Percentiles rank a stretch among this genome's conserved stretches.
phyloP scores from a whole-genome alignment of 2,888 invertebrate genomes.

The Lamellibrachia satsuma region DNA sequence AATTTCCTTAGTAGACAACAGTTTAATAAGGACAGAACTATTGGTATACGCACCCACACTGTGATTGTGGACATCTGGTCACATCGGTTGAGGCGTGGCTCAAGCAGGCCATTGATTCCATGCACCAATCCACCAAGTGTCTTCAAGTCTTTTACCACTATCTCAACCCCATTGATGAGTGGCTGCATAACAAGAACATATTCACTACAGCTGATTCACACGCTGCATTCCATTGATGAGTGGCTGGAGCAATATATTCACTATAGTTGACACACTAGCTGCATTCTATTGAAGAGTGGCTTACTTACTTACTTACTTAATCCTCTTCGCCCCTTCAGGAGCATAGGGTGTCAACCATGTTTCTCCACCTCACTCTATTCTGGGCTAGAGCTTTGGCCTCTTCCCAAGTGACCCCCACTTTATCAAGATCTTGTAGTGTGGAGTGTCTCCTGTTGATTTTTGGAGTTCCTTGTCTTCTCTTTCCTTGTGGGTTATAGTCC shows the following conservation, averaged over 20 bases:
- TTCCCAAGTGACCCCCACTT: too few species aligned
- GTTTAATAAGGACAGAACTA: too few species aligned
- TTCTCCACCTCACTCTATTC: too few species aligned
- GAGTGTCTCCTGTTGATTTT: too few species aligned
- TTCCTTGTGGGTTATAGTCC: too few species aligned
- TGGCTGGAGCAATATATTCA: neutral
- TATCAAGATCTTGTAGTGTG: too few species aligned
- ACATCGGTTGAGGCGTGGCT: neutral
- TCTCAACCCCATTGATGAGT: neutral
- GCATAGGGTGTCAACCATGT: too few species aligned
- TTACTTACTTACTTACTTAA: too few species aligned
- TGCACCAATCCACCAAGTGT: neutral
- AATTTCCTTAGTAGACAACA: too few species aligned
- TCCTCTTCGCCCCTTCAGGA: too few species aligned
- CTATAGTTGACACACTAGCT: neutral
- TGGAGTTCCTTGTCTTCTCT: too few species aligned
- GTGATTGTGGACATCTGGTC: neutral
- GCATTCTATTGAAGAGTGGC: neutral
- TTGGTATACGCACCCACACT: neutral
- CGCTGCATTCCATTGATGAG: neutral
- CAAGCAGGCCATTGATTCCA: neutral
- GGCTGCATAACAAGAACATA: neutral
- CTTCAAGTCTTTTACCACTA: neutral
- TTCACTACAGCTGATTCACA: neutral
- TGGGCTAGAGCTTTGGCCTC: too few species aligned